Base-by-base conservation (phyloP, 2,888 invertebrate genomes). In the Atethmia centrago region DNA sequence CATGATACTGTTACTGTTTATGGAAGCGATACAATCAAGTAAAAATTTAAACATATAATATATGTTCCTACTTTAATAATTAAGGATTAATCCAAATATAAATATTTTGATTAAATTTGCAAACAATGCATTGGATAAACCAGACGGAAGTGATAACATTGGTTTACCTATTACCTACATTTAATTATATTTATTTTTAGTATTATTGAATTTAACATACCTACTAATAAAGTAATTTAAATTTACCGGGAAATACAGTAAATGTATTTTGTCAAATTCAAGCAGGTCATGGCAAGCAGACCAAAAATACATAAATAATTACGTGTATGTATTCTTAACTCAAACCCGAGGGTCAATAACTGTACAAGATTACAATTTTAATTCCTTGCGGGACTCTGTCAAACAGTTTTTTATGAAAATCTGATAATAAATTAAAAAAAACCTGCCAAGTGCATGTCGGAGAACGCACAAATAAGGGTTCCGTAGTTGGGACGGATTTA, bases 11-110 rank as follows among this genome's bases (percentile, higher is more conserved):
- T 49, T 47, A 21, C 28, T 31, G 14, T 28, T 78, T 82, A 88
- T 90, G 92, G 92, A 93, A 93, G 90, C 91, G 86, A n/a, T 88
- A 90, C 77, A 72, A 80, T 81, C 74, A 45, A 21, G 14, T 2
- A 36, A 36, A 19, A 31, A 58, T 58, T 21, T 31, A 9, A 7
- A 59, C 7, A 7, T 4, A 7, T 36, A 14, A 21, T 14, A n/a
- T 59, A 59, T 14, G 0, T 36, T 40, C 0, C 3, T 67, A 45
- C 1, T n/a, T 19, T 62, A 25, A 9, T 65, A 53, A 16, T 21
- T 25, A 21, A 51, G n/a, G 19, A 19, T 25, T 45, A 31, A 55
- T 19, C 7, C 25, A n/a, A 71, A 36, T 45, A 9, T 9, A 16
- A 49, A 10, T 5, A 31, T 14, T 42, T 42, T 40, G 1, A 16